A percentile compares a stretch with the other conserved stretches of the same genome.
Evolutionary conservation across 1,140 invertebrate genomes (phyloP).

Genomic region (Hyles euphorbiae): DNA sequence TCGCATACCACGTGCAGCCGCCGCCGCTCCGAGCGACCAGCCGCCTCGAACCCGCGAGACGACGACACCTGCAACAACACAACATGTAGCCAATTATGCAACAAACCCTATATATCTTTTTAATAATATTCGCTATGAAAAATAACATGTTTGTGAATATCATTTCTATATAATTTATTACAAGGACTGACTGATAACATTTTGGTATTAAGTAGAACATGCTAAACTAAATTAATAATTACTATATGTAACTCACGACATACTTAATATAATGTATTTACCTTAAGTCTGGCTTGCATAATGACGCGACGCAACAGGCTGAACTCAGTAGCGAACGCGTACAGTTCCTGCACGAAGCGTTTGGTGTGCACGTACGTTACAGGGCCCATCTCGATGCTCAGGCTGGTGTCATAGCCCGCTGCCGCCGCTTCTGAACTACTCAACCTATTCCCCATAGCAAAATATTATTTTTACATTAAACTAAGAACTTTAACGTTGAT

Average conservation of each 20-base stretch:
- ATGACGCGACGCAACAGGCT: constrained; percentile 84
- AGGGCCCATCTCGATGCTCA: constrained; percentile 89
- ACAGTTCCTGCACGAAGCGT: constrained; percentile 91
- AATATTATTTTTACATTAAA: no score
- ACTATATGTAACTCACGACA: not conserved
- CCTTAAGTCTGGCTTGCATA: constrained; percentile 65
- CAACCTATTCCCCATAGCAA: constrained; percentile 30
- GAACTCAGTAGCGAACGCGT: constrained; percentile 92
- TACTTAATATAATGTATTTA: constrained; percentile 13
- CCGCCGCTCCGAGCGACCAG: constrained; percentile 68
- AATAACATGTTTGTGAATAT: no score
- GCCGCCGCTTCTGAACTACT: constrained; percentile 56
- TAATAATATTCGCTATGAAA: no score
- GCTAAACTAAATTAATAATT: no score
- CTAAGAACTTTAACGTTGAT: no score
- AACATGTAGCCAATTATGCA: constrained; percentile 2
- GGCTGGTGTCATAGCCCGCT: constrained; percentile 83
- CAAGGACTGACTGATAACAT: no score
- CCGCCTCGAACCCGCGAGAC: constrained; percentile 63
- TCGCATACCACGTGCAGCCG: constrained; percentile 80
- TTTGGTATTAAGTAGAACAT: no score
- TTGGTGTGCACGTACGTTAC: constrained; percentile 97
- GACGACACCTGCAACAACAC: constrained; percentile 23
- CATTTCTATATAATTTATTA: no score
- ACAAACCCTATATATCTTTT: not conserved